Evolutionary conservation across 2,113 vertebrate genomes (phyloP).

Genomic region (Lepus timidus): DNA sequence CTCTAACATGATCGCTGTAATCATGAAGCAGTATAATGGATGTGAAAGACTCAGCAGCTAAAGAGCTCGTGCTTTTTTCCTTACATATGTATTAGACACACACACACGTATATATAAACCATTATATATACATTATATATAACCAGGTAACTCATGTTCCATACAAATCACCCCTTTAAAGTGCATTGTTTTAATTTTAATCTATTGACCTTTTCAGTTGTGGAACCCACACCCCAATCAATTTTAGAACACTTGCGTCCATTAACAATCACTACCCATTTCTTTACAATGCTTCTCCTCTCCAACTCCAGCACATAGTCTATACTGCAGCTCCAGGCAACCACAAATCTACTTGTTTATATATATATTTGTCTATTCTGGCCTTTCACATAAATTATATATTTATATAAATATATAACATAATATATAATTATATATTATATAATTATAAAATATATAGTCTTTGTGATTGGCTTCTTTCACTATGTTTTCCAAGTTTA

Average conservation of each 20-base stretch:
- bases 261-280: background rate
- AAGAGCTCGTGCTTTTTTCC: background rate
- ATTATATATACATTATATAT: background rate
- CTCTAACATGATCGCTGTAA: background rate
- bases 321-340: background rate
- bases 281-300: background rate
- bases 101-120: background rate
- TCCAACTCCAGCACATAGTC: background rate
- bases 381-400: background rate
- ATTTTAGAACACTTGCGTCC: background rate
- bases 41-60: background rate
- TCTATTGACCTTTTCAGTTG: background rate
- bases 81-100: background rate
- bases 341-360: background rate
- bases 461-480: background rate
- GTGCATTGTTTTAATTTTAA: background rate
- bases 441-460: too few species aligned
- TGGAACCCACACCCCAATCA: background rate
- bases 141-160: background rate
- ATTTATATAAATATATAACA: too few species aligned
- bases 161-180: background rate
- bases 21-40: background rate
- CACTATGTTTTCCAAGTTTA: constrained; percentile 28
- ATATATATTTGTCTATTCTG: background rate
- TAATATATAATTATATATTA: too few species aligned